Base-by-base conservation (phyloP, 1,140 invertebrate species). In the Phymorhynchus buccinoides region DNA sequence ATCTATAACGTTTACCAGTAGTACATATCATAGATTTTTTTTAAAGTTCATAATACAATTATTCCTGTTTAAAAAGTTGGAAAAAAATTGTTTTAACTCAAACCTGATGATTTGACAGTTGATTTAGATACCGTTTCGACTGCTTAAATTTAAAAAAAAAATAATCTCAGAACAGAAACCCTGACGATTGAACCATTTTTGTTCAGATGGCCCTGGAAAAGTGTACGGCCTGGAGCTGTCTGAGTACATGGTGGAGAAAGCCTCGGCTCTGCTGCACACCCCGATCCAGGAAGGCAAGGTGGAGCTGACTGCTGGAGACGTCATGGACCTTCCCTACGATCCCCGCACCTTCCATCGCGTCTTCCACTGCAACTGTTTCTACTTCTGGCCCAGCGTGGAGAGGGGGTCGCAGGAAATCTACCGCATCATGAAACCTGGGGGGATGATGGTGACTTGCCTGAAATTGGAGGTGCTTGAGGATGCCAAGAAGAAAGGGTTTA, bases 361-460 rank as follows among this genome's bases (percentile, higher is more conserved):
- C 18, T 91, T 88, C 56, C 90, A 91, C 79, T 85, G 82, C n/a
- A 90, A 91, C 77, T 88, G 86, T 78, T 91, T 88, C 86, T 89
- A 90, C 80, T 91, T 91, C 75, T 91, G 90, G 90, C 86, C 86
- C n/a, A 84, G 85, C 44, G 56, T 88, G 77, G 35, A 75, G 18
- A 16, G 41, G 2, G 86, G 71, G 9, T 71, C 86, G 41, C n/a
- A 83, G 39, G 90, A 91, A 83, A 75, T 91, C n/a, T 84, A 87
- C 48, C 80, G 90, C 16, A 88, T 91, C 2, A 89, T 91, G 88
- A 89, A 89, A 78, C 88, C 88, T n/a, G 86, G 86, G n/a, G 80
- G 86, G n/a, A 32, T 84, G 7, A 90, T 91, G 89, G 86, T 91
- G 3, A 89, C 90, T 27, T 84, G 85, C 6, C 41, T 90, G 1